Evolutionary conservation across 2,888 invertebrate genomes (phyloP).

Genomic region (Cephus rjabovi): DNA sequence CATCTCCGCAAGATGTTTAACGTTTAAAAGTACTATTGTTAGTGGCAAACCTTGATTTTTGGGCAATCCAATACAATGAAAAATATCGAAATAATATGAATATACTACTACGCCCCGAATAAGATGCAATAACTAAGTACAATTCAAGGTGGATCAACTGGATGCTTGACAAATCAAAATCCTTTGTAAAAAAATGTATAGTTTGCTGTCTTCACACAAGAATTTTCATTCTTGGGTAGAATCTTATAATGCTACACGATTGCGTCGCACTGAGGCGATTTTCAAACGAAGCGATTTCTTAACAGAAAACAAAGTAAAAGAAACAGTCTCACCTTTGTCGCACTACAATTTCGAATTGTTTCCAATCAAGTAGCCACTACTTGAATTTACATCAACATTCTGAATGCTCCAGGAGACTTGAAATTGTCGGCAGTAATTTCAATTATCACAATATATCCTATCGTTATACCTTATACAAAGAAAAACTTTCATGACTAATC

Average conservation of each 20-base stretch:
- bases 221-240: constrained; percentile 37
- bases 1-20: constrained; percentile 31
- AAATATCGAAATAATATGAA: constrained; percentile 31
- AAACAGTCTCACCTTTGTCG: not conserved
- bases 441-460: not conserved
- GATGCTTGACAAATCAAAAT: constrained; percentile 54
- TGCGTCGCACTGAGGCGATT: constrained; percentile 15
- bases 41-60: constrained; percentile 31
- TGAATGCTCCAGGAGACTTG: not conserved
- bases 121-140: constrained; percentile 59
- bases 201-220: constrained; percentile 40
- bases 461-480: not conserved
- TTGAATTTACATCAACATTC: not conserved
- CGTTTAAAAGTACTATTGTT: constrained; percentile 5
- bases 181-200: constrained; percentile 43
- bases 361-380: not conserved
- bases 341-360: not conserved
- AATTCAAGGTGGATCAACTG: constrained; percentile 53
- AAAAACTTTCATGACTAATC: not conserved
- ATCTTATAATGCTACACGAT: constrained; percentile 32
- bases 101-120: constrained; percentile 31
- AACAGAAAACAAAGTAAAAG: not conserved
- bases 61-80: constrained; percentile 51
- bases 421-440: not conserved
- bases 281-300: constrained; percentile 45